These are phyloP conservation scores for Oryctes rhinoceros DNA, from an alignment of 1,140 invertebrate species.

Conservation along the genomic window DNA sequence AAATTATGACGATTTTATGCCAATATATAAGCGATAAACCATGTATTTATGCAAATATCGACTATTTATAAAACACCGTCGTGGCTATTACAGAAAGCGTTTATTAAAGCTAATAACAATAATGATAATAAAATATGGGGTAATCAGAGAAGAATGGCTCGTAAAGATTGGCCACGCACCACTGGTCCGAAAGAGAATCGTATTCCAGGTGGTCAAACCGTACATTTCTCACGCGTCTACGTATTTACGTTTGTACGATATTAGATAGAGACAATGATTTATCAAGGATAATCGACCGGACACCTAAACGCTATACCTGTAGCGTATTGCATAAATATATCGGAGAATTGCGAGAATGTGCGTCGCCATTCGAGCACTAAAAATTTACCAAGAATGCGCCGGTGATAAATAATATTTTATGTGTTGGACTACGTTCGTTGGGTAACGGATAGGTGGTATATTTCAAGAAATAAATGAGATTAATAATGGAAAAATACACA, in stretches of 20 bases:
- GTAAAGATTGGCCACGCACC: neutral
- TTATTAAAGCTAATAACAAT: neutral
- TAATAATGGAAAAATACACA: no score
- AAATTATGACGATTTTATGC: neutral
- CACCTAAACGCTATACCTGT: neutral
- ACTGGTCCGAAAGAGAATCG: neutral
- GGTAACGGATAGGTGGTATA: no score
- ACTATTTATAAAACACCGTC: constrained; percentile 5
- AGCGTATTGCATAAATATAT: neutral
- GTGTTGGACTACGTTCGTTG: no score
- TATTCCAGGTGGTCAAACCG: constrained; percentile 6
- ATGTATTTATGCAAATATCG: neutral
- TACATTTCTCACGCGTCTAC: neutral
- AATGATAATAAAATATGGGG: constrained; percentile 6
- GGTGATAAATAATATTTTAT: no score
- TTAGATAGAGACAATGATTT: neutral
- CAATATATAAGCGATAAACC: neutral
- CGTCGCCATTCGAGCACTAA: no score
- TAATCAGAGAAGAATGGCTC: constrained; percentile 6
- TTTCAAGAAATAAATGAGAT: no score
- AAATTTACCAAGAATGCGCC: no score
- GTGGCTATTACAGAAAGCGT: neutral
- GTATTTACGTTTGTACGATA: neutral
- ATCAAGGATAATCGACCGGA: neutral
- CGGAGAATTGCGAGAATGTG: no score